Conservation (phyloP, 2,888 invertebrate genomes). For the Lycaena phlaeas region DNA sequence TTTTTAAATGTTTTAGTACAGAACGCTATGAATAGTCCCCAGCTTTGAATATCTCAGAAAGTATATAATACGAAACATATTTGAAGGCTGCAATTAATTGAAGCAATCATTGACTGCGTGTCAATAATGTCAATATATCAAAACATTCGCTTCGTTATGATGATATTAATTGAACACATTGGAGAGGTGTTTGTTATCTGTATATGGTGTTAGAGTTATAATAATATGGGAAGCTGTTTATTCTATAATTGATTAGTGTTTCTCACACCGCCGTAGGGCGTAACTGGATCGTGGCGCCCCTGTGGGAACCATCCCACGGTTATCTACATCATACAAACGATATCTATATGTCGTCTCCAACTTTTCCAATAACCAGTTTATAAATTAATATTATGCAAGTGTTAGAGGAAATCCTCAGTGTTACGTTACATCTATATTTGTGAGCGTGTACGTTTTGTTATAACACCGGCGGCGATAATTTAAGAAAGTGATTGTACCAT, state of each 20-base stretch:
- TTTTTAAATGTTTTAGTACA: too few relatives aligned
- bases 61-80: too few relatives aligned
- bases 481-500: too few relatives aligned
- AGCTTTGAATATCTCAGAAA: too few relatives aligned
- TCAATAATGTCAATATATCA: too few relatives aligned
- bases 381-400: neutral
- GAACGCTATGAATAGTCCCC: too few relatives aligned
- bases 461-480: too few relatives aligned
- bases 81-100: too few relatives aligned
- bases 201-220: slow-evolving; percentile 16
- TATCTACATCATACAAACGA: slow-evolving; percentile 30
- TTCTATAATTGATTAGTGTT: slow-evolving; percentile 31
- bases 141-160: too few relatives aligned
- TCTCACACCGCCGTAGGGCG: slow-evolving; percentile 41
- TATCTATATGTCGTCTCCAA: slow-evolving; percentile 23
- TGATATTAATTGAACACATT: neutral
- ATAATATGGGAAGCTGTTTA: slow-evolving; percentile 27
- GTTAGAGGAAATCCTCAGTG: neutral
- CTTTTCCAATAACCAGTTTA: slow-evolving; percentile 6
- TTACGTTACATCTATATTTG: neutral
- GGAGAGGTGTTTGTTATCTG: neutral
- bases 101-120: too few relatives aligned
- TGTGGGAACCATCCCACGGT: slow-evolving; percentile 58
- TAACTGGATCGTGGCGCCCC: slow-evolving; percentile 52
- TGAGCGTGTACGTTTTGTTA: too few relatives aligned